Evolutionary conservation across 2,888 invertebrate species (phyloP), one percentile per base, ranked within the genome.

Genomic region (Mylabris sibirica): DNA sequence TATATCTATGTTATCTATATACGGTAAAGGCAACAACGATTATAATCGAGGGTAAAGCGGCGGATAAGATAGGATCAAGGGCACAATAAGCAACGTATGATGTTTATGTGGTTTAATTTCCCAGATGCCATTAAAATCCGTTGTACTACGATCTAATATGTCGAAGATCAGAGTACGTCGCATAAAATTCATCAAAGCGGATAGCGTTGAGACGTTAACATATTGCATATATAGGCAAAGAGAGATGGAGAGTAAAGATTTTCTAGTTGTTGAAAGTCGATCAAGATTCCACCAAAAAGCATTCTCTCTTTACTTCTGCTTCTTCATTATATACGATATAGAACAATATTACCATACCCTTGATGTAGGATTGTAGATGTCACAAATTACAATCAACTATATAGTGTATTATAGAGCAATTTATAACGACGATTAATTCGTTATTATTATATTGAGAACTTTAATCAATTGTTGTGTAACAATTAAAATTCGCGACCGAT

Each of bases 91-190:
- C 79, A 77, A 78, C 78, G 78, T 79, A 81, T 81, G 82, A 83
- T 83, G 83, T 83, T 83, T 83, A 83, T 84, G 83, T 81, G 82
- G 83, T 83, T 83, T 83, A 83, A 83, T 84, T 84, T 83, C 81
- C 83, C 83, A 79, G 81, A 82, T 83, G 81, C 82, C 82, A 84
- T 83, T 83, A 83, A 82, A 82, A 83, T 82, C 81, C 82, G 81
- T 77, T 79, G 78, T 77, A 79, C 79, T 78, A 79, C 76, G 77
- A 78, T 78, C 80, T 81, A 80, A 81, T 81, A 82, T 78, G 80
- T 80, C 80, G 81, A 79, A 81, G 77, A 80, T 81, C 80, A 77
- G 78, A 78, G 78, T 75, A 77, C 76, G 77, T 75, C 79, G 82
- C 81, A 83, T 83, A 84, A 83, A 83, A 83, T 83, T 82, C 82